Evolutionary conservation across 2,888 invertebrate species (phyloP).

Genomic region (Ashinkailepas kermadecensis): DNA sequence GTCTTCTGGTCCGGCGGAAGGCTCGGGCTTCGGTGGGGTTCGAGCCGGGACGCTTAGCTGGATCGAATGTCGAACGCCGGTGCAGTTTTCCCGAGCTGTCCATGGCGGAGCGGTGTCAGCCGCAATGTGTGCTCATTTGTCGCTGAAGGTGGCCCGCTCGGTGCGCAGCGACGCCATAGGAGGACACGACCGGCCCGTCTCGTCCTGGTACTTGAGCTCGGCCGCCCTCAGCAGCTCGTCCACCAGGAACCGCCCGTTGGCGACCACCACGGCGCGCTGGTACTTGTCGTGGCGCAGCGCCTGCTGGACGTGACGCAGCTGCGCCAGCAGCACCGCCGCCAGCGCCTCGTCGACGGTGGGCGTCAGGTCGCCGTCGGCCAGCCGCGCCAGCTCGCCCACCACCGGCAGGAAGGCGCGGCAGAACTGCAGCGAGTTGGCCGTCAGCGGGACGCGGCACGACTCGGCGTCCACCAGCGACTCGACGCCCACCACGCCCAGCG

Average conservation of each 20-base stretch:
- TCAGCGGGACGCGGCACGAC: constrained; percentile 60
- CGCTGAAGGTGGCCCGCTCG: not conserved
- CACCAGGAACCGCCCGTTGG: constrained; percentile 63
- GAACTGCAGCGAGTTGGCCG: constrained; percentile 71
- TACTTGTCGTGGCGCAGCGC: constrained; percentile 42
- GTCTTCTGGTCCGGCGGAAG: too few relatives aligned
- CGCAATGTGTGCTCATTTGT: not conserved
- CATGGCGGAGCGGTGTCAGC: not conserved
- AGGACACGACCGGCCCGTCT: constrained; percentile 30
- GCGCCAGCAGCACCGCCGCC: constrained; percentile 62
- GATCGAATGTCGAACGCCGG: not conserved
- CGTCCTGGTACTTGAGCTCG: constrained; percentile 32
- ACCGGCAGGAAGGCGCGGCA: constrained; percentile 64
- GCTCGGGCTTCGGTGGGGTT: too few relatives aligned
- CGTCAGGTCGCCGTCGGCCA: constrained; percentile 65
- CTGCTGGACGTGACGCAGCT: constrained; percentile 56
- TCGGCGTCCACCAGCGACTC: not conserved
- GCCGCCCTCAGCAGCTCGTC: constrained; percentile 55
- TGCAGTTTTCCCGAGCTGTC: not conserved
- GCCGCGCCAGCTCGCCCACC: constrained; percentile 64
- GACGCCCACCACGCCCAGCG: constrained; percentile 50
- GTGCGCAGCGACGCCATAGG: constrained; percentile 29
- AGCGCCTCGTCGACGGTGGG: constrained; percentile 63
- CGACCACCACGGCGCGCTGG: constrained; percentile 45
- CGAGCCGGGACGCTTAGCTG: too few relatives aligned